Evolutionary conservation across 2,113 vertebrate species (phyloP).

Genomic region (Hydropotes inermis): DNA sequence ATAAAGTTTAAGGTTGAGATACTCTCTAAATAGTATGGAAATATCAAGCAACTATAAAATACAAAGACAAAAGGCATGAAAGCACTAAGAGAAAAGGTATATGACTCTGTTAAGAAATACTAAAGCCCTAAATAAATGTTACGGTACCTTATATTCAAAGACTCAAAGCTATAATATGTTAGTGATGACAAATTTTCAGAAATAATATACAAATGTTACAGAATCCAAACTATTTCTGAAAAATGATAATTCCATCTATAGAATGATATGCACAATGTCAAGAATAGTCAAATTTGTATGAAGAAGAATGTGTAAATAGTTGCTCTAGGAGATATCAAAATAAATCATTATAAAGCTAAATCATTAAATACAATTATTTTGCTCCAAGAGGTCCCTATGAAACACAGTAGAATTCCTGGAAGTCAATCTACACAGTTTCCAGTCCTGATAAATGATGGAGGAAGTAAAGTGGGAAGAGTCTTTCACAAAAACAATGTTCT

Average conservation of each 20-base stretch:
- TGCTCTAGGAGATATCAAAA: neutral
- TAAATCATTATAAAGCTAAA: neutral
- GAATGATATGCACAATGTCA: neutral
- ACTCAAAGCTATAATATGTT: neutral
- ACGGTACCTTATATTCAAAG: neutral
- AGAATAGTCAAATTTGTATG: neutral
- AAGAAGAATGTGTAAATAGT: neutral
- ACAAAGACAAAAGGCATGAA: neutral
- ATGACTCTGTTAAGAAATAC: neutral
- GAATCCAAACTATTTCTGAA: neutral
- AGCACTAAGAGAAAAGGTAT: neutral
- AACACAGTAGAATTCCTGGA: neutral
- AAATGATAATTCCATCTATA: neutral
- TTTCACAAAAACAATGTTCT: neutral
- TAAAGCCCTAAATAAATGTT: neutral
- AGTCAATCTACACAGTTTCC: neutral
- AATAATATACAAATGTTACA: neutral
- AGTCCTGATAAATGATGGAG: neutral
- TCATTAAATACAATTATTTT: neutral
- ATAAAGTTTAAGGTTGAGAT: neutral
- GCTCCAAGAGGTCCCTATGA: neutral
- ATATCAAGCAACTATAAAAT: neutral
- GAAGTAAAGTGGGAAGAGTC: neutral
- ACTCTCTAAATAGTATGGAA: neutral
- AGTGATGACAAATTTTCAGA: neutral